A percentile compares a stretch with the other conserved stretches of the same genome.
phyloP scores from a whole-genome alignment of 1,140 invertebrate species.

The Drosophila tani region DNA sequence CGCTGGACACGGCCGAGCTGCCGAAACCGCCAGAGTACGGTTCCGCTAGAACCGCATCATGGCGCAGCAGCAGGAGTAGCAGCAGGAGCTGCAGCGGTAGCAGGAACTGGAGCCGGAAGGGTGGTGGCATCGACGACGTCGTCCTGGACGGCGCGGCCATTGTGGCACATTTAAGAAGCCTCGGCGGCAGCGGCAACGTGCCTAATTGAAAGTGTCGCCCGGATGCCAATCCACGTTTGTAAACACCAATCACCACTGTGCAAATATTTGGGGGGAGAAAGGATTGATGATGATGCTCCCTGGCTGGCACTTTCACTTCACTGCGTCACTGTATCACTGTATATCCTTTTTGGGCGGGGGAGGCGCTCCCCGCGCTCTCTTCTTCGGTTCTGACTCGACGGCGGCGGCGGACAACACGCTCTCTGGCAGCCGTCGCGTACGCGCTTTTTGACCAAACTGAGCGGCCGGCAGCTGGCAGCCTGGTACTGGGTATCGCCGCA shows the following conservation, averaged over 20 bases:
- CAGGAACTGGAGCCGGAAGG: conserved; percentile 60
- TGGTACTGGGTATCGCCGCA: background rate
- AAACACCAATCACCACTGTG: conserved; percentile 74
- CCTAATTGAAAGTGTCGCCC: conserved; percentile 79
- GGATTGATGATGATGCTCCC: conserved; percentile 52
- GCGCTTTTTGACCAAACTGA: conserved; percentile 51
- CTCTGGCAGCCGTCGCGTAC: conserved; percentile 42
- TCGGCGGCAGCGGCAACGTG: conserved; percentile 70
- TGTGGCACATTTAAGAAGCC: conserved; percentile 77
- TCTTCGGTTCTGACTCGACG: background rate
- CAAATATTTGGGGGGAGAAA: conserved; percentile 74
- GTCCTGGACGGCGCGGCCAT: conserved; percentile 72
- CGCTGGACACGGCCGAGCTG: conserved; percentile 68
- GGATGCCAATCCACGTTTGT: conserved; percentile 79
- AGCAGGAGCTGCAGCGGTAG: conserved; percentile 26
- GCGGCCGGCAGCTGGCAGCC: conserved; percentile 19
- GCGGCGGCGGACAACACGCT: conserved; percentile 16
- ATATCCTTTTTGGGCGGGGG: conserved; percentile 14
- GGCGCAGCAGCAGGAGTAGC: conserved; percentile 14
- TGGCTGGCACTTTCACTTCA: conserved; percentile 41
- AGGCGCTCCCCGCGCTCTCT: conserved; percentile 13
- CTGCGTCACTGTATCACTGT: conserved; percentile 23
- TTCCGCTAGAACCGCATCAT: conserved; percentile 60
- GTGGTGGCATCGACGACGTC: conserved; percentile 67
- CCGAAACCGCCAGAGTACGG: conserved; percentile 74